Percentiles rank a stretch among this genome's conserved stretches.
phyloP scores from a whole-genome alignment of 2,797 vertebrate species.

The Microcaecilia unicolor region DNA sequence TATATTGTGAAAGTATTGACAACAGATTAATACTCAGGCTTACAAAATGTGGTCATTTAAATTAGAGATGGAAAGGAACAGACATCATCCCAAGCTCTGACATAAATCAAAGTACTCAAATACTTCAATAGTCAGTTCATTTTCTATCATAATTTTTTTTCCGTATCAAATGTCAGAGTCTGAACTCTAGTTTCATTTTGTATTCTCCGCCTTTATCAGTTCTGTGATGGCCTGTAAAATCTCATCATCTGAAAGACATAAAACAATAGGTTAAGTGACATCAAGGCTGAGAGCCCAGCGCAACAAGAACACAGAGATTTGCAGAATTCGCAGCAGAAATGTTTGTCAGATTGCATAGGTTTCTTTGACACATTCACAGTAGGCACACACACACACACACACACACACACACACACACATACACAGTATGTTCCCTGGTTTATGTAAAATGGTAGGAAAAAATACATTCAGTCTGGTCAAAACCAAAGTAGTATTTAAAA shows the following conservation, averaged over 20 bases:
- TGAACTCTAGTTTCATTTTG: conserved; percentile 24
- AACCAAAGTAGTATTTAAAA: no score
- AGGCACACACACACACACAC: no score
- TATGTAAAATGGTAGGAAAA: no score
- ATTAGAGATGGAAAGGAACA: conserved; percentile 30
- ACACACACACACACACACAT: no score
- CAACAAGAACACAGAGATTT: no score
- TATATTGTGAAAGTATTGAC: conserved; percentile 29
- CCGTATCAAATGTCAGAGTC: not conserved
- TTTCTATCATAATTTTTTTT: not conserved
- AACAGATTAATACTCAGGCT: conserved; percentile 13
- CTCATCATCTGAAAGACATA: conserved; percentile 66
- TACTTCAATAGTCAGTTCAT: not conserved
- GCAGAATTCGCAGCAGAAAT: no score
- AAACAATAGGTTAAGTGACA: not conserved
- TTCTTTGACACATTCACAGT: no score
- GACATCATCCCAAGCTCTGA: conserved; percentile 12
- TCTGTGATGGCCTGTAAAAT: conserved; percentile 84
- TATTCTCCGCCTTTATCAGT: conserved; percentile 76
- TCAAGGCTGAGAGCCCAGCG: no score
- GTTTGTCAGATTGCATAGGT: no score
- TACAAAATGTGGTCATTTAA: no score
- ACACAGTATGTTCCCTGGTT: no score
- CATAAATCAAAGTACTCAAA: conserved; percentile 15
- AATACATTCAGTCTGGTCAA: no score